Evolutionary conservation across 2,888 invertebrate species (phyloP), one percentile per base, ranked within the genome.

Genomic region (Pheosia tremula): DNA sequence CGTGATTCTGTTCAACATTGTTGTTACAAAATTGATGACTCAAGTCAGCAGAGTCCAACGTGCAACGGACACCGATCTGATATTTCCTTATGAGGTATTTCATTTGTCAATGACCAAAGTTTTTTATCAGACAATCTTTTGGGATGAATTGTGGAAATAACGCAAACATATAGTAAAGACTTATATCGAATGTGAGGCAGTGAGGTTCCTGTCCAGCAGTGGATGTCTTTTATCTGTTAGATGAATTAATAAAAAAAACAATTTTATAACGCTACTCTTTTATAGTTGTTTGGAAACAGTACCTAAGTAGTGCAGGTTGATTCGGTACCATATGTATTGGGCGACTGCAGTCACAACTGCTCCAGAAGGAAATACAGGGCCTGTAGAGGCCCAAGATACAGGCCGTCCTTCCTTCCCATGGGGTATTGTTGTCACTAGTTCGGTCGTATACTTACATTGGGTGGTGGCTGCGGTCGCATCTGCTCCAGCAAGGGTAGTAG

Each of bases 401-500:
- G 4, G n/a, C 13, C 49, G 5, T 50, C 3, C 9, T 50, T 8
- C 24, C 13, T 4, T 8, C 24, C 13, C 5, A 24, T 24, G 0
- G 9, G 8, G 13, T 8, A 50, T 8, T 50, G 24, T 10, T 50
- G 0, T 9, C 24, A 24, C 24, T 6, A 24, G 4, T 50, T 24
- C 7, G 24, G 7, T 13, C 36, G 6, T 54, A 58, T 38, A 77
- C 89, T 88, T 74, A 92, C 92, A 72, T 91, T 92, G 11, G 82
- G 77, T 91, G 90, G 86, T 53, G 78, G 94, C 58, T 90, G 91
- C 47, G 88, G 90, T 77, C 84, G 79, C 83, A 96, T 91, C 78
- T 96, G 96, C 75, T 96, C 97, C 77, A 97, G 87, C 71, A 96
- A 94, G n/a, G 97, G 96, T 65, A 96, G 91, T 76, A 96, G 95